Base-by-base conservation (phyloP, 2,797 vertebrate species). In the Malacoraja senta region DNA sequence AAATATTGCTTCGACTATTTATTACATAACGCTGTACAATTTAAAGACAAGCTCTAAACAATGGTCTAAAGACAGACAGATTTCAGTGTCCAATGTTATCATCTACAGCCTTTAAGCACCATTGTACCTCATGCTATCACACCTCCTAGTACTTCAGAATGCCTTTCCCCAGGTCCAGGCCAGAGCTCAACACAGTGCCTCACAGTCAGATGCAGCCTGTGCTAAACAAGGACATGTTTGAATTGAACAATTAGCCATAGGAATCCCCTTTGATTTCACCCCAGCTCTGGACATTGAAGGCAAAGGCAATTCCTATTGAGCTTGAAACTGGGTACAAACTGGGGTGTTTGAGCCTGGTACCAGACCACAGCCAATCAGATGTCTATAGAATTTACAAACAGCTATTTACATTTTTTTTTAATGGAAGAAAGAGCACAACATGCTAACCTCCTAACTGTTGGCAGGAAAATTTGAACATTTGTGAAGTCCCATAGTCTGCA, bases 11-110 rank as follows among this genome's bases (percentile, higher is more conserved):
- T 26, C 1, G 65, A 71, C 35, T 26, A 35, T 74, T 44, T 92
- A 92, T 92, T 92, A 35, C 68, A 92, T 35, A 35, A 32, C 63
- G 72, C 21, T 92, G 65, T n/a, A 92, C 71, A 92, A 38, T 76
- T 72, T 91, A 91, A 71, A 44, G 35, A 44, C 19, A 91, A 44
- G 35, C 35, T 71, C 38, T 13, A 74, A 92, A 21, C 38, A 88
- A 21, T 68, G 61, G 63, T 63, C 29, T 26, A n/a, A 88, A 88
- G 32, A 21, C 58, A 29, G 38, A 91, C 21, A 91, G 12, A 91
- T 58, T 92, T 92, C 83, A 86, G 71, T 74, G 10, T 72, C 35
- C 32, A 91, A 91, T 91, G 71, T 26, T 72, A 74, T 53, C 13
- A 92, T 53, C 53, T 74, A 58, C 7, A 68, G 38, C 13, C 38